phyloP scores from a whole-genome alignment of 2,113 vertebrate genomes.

The Lutjanus erythropterus region DNA sequence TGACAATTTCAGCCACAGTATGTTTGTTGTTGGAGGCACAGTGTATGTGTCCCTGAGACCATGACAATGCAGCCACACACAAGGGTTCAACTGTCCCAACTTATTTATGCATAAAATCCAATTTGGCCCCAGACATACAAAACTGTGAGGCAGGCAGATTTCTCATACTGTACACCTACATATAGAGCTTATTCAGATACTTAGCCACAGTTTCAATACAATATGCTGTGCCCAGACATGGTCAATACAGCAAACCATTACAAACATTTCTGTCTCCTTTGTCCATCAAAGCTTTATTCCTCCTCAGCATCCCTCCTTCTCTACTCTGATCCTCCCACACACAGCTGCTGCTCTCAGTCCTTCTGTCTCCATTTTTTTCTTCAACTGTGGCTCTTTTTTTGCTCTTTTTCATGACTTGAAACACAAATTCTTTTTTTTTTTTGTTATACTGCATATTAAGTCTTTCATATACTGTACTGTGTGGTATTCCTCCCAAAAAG shows the following conservation, averaged over 20 bases:
- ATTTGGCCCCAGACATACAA: conserved; percentile 32
- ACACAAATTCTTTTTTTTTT: conserved; percentile 18
- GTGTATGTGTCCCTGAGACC: background rate
- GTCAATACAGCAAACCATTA: conserved; percentile 40
- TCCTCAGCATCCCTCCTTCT: conserved; percentile 30
- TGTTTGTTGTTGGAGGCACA: background rate
- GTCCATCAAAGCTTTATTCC: conserved; percentile 49
- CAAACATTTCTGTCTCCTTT: conserved; percentile 49
- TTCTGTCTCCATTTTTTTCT: conserved; percentile 40
- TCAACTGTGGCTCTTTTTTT: conserved; percentile 30
- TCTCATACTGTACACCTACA: conserved; percentile 10
- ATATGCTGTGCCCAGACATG: conserved; percentile 26
- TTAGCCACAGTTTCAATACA: conserved; percentile 15
- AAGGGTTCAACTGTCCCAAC: conserved; percentile 39
- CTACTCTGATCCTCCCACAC: conserved; percentile 76
- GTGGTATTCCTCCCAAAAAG: background rate
- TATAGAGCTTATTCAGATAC: conserved; percentile 1
- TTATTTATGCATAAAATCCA: conserved; percentile 57
- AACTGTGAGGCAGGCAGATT: conserved; percentile 13
- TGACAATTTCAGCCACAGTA: background rate
- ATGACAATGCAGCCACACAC: conserved; percentile 9
- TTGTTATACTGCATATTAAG: background rate
- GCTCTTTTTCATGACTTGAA: conserved; percentile 40
- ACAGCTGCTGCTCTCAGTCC: conserved; percentile 70
- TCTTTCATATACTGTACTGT: background rate